Percentiles rank a stretch among this genome's conserved stretches.
phyloP scores from a whole-genome alignment of 2,888 invertebrate genomes.

The Eugnorisma glareosa region DNA sequence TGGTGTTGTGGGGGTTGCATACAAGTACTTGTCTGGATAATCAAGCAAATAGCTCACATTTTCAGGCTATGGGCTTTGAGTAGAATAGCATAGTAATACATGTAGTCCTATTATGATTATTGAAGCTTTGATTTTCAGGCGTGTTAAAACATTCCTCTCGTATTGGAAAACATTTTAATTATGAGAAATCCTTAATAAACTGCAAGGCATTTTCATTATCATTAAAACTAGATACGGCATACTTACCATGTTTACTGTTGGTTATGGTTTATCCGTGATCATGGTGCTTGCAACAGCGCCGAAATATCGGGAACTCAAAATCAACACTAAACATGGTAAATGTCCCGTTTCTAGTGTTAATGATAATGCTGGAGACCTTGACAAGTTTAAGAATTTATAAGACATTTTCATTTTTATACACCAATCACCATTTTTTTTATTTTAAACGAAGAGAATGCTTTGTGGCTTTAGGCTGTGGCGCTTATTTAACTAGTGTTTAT shows the following conservation, averaged over 20 bases:
- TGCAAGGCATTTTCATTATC: background rate
- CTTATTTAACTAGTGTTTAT: background rate
- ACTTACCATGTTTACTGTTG: too few relatives aligned
- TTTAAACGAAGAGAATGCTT: background rate
- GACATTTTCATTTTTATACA: background rate
- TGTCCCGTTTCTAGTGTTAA: too few relatives aligned
- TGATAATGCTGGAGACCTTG: too few relatives aligned
- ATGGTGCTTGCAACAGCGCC: too few relatives aligned
- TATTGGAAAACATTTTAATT: background rate
- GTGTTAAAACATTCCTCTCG: background rate
- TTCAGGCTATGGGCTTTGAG: background rate
- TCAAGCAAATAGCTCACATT: slow-evolving; percentile 4
- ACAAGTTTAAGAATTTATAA: too few relatives aligned
- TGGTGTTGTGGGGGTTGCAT: slow-evolving; percentile 7
- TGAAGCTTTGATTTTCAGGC: background rate
- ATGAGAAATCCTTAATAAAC: background rate
- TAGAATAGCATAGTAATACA: background rate
- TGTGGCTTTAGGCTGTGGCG: background rate
- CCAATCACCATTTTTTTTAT: background rate
- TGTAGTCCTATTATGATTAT: too few relatives aligned
- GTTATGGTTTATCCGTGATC: too few relatives aligned
- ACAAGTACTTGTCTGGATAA: slow-evolving; percentile 1
- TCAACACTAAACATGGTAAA: too few relatives aligned
- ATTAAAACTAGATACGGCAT: too few relatives aligned
- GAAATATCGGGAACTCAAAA: too few relatives aligned